Conservation (phyloP, 2,797 vertebrate species). For the Mormyrus hasselquistii region DNA sequence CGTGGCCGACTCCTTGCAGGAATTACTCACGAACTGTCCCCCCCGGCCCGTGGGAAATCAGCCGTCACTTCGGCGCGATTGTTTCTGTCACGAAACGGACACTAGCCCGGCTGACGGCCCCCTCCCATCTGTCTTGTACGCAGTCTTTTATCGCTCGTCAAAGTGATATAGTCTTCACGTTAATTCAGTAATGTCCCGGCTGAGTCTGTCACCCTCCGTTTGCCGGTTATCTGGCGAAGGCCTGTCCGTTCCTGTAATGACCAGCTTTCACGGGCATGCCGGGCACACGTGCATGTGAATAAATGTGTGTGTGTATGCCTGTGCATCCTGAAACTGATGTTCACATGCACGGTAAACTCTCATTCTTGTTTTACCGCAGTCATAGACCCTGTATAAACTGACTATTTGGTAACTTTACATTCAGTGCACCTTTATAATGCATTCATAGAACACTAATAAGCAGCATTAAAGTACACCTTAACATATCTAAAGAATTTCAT, state of each 20-base stretch:
- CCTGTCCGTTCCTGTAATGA: constrained; percentile 6
- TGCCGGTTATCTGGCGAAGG: neutral
- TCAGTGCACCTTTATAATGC: neutral
- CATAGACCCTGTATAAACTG: neutral
- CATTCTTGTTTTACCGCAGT: neutral
- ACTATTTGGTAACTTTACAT: neutral
- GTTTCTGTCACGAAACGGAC: constrained; percentile 10
- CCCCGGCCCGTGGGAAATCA: constrained; percentile 15
- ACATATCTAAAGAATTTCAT: neutral
- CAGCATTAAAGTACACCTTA: neutral
- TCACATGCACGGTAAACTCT: neutral
- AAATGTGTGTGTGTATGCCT: neutral
- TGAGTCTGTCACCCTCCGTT: neutral
- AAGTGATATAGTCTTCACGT: neutral
- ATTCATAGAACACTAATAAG: neutral
- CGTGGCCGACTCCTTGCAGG: neutral
- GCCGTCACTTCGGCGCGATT: neutral
- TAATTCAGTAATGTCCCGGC: constrained; percentile 10
- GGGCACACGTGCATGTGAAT: neutral
- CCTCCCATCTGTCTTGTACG: neutral
- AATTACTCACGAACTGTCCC: neutral
- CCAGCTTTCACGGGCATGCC: neutral
- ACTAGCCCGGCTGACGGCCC: neutral
- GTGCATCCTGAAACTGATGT: neutral
- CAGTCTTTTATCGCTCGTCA: constrained; percentile 9